A percentile compares a stretch with the other conserved stretches of the same genome.
phyloP scores from a whole-genome alignment of 2,113 vertebrate genomes.

The Muntiacus reevesi region DNA sequence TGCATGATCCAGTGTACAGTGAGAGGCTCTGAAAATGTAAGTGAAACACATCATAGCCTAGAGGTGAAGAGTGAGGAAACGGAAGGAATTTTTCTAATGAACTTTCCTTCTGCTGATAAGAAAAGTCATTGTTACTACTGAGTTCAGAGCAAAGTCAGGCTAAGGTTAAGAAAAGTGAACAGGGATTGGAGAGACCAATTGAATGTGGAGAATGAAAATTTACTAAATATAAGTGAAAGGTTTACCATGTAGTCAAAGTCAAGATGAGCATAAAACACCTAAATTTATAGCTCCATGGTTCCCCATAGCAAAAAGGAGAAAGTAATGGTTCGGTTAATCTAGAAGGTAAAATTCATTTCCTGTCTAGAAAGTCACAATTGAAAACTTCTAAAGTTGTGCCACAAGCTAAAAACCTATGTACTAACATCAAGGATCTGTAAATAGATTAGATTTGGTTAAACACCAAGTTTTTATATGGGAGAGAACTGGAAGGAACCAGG shows the following conservation, averaged over 20 bases:
- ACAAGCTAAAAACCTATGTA: not conserved
- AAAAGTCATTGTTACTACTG: not conserved
- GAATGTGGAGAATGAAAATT: not conserved
- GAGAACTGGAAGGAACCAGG: not conserved
- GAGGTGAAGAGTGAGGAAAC: not conserved
- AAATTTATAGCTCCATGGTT: not conserved
- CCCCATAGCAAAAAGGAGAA: not conserved
- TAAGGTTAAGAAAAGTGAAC: not conserved
- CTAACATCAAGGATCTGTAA: not conserved
- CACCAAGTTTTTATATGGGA: not conserved
- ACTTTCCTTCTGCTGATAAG: not conserved
- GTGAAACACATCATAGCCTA: not conserved
- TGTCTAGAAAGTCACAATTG: not conserved
- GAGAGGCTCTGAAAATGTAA: not conserved
- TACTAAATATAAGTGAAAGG: not conserved
- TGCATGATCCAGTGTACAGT: not conserved
- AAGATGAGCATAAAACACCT: not conserved
- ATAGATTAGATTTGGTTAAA: not conserved
- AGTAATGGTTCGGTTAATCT: not conserved
- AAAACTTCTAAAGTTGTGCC: not conserved
- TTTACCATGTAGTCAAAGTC: not conserved
- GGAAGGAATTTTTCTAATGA: not conserved
- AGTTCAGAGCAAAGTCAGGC: not conserved
- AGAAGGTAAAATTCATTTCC: not conserved
- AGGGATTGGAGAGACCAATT: not conserved